Percentiles rank a stretch among this genome's conserved stretches.
Conservation (phyloP, 1,140 invertebrate genomes). For the Meloidogyne floridensis region DNA sequence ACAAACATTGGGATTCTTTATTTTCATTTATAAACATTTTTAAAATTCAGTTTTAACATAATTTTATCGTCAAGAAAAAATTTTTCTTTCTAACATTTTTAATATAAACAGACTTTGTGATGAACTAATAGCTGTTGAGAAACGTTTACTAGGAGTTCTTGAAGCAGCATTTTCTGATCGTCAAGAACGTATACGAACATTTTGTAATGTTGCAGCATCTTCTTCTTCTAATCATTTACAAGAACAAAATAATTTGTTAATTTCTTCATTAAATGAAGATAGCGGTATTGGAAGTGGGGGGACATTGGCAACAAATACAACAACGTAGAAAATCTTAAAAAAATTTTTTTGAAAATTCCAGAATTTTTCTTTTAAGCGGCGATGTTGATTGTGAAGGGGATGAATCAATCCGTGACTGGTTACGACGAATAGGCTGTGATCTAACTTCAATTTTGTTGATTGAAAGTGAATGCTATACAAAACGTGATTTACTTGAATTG, state of each 20-base stretch:
- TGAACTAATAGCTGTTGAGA: slow-evolving; percentile 51
- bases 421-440: slow-evolving; percentile 48
- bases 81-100: too few relatives aligned
- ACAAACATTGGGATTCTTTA: too few relatives aligned
- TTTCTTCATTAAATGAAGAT: slow-evolving; percentile 22
- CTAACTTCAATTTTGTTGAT: slow-evolving; percentile 70
- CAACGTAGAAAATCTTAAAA: neutral
- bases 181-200: slow-evolving; percentile 22
- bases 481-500: slow-evolving; percentile 77
- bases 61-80: neutral
- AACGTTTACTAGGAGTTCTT: slow-evolving; percentile 49
- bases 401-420: slow-evolving; percentile 33
- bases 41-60: too few relatives aligned
- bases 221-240: neutral
- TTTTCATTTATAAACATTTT: too few relatives aligned
- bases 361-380: neutral
- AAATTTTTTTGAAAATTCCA: neutral
- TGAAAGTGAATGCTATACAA: slow-evolving; percentile 76
- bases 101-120: slow-evolving; percentile 54
- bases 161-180: slow-evolving; percentile 40
- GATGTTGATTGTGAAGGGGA: slow-evolving; percentile 29
- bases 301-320: neutral
- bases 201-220: neutral
- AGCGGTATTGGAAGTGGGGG: slow-evolving; percentile 10
- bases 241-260: slow-evolving; percentile 12